A percentile compares a stretch with the other conserved stretches of the same genome.
Conservation (phyloP, 2,888 invertebrate species). For the Desoria tigrina region DNA sequence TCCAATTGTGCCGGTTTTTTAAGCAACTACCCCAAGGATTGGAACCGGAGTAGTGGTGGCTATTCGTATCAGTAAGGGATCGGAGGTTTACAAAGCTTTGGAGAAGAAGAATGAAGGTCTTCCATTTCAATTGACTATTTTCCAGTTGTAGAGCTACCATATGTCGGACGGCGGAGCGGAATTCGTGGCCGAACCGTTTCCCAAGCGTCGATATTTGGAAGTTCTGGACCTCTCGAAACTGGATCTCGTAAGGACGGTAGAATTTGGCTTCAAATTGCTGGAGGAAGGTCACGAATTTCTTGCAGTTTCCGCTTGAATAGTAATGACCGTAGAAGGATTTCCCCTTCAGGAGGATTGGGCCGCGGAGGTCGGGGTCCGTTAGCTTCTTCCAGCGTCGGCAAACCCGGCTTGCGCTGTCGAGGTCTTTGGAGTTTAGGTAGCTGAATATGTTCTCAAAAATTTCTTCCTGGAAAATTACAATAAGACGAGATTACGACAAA, state of each 20-base stretch:
- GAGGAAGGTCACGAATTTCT: constrained; percentile 13
- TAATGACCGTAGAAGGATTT: constrained; percentile 4
- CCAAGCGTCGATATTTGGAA: constrained; percentile 14
- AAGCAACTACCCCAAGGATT: constrained; percentile 1
- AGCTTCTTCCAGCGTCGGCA: constrained; percentile 35
- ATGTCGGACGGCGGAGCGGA: constrained; percentile 21
- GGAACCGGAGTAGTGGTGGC: constrained; percentile 21
- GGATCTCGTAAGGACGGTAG: constrained; percentile 29
- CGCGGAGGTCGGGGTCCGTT: constrained; percentile 25
- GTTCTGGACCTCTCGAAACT: constrained; percentile 19
- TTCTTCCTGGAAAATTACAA: constrained; percentile 26
- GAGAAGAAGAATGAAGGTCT: constrained; percentile 23
- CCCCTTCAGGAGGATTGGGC: constrained; percentile 29
- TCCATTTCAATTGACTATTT: constrained; percentile 31
- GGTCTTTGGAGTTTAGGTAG: constrained; percentile 27
- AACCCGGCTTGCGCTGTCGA: constrained; percentile 33
- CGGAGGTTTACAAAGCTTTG: constrained; percentile 24
- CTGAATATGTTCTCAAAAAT: constrained; percentile 30
- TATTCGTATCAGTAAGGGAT: constrained; percentile 28
- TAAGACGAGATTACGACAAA: too few relatives aligned
- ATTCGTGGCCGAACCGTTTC: constrained; percentile 5
- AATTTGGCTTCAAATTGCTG: constrained; percentile 22
- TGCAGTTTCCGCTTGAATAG: constrained; percentile 1
- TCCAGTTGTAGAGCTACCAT: constrained; percentile 28
- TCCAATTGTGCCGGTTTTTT: constrained; percentile 11